A percentile compares a stretch with the other conserved stretches of the same genome.
Conservation (phyloP, 1,140 invertebrate species). For the Cotesia typhae region DNA sequence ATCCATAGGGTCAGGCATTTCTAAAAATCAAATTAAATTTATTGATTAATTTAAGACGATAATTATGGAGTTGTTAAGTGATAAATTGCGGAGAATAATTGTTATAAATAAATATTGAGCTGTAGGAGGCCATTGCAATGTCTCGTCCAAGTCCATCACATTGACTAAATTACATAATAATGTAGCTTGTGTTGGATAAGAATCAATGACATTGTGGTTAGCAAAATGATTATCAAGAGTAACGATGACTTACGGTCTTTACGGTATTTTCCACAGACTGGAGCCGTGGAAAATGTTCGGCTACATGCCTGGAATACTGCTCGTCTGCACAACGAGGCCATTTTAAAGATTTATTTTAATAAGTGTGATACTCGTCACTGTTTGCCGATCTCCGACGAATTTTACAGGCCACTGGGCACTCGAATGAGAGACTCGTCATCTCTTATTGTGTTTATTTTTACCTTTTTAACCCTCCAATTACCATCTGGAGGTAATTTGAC, state of each 20-base stretch:
- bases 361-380: neutral
- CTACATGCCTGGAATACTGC: conserved; percentile 63
- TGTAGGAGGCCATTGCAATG: too few relatives aligned
- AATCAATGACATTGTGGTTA: neutral
- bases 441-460: too few relatives aligned
- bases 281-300: conserved; percentile 62
- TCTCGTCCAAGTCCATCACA: neutral
- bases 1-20: conserved; percentile 86
- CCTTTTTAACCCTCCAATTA: too few relatives aligned
- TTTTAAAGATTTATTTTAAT: conserved; percentile 53
- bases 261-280: conserved; percentile 39
- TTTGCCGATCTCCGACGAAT: neutral
- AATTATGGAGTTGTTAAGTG: neutral
- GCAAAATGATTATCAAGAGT: conserved; percentile 17
- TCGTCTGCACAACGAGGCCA: conserved; percentile 70
- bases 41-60: neutral
- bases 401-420: too few relatives aligned
- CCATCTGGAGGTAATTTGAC: too few relatives aligned
- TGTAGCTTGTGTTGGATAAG: neutral
- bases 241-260: conserved; percentile 61
- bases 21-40: conserved; percentile 57
- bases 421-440: too few relatives aligned
- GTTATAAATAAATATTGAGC: neutral
- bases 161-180: conserved; percentile 27
- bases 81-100: neutral